Base-by-base conservation (phyloP, 2,888 invertebrate genomes). In the Melikaiella ostensackeni region DNA sequence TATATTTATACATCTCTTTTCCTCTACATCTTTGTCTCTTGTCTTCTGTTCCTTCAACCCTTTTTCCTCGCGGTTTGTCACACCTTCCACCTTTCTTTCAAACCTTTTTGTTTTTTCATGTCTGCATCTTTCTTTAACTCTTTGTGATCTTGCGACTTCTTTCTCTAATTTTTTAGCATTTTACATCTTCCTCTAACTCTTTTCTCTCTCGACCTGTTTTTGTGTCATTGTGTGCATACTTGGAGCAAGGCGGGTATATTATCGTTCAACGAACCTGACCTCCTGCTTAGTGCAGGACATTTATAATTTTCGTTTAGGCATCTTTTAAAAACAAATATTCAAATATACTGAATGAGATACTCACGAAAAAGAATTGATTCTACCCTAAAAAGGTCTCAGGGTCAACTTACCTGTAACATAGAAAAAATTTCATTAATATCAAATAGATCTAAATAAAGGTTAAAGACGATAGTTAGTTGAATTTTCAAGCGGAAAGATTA, bases 261-360 rank as follows among this genome's bases (percentile, higher is more conserved):
- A 80, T 80, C 80, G 80, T 80, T 77, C 77, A 77, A 76, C 70
- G 79, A 80, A 80, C 80, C 74, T 59, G 50, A 75, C 73, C 78
- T 74, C 73, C n/a, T n/a, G n/a, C 74, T 74, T 64, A 11, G 74
- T 55, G 19, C 55, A 59, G 59, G 74, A 74, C 2, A 13, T 35
- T 35, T 35, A 35, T 35, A 35, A 35, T 35, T 35, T 35, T 1
- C 2, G 11, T 35, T 35, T 11, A 11, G 2, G 9, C 9, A 35
- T 35, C 11, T 35, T 35, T 35, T 11, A 9, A 11, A 35, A 35
- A 35, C 11, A 35, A 74, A 74, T 55, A 55, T 35, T 63, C 38
- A 24, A 38, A n/a, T 35, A 30, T 62, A 33, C 19, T 11, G 11
- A 38, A 38, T 38, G 11, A 13, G 38, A 55, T 21, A 33, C 70